These are phyloP conservation scores for Alces alces DNA, from an alignment of 2,113 vertebrate species.

Conservation along the genomic window DNA sequence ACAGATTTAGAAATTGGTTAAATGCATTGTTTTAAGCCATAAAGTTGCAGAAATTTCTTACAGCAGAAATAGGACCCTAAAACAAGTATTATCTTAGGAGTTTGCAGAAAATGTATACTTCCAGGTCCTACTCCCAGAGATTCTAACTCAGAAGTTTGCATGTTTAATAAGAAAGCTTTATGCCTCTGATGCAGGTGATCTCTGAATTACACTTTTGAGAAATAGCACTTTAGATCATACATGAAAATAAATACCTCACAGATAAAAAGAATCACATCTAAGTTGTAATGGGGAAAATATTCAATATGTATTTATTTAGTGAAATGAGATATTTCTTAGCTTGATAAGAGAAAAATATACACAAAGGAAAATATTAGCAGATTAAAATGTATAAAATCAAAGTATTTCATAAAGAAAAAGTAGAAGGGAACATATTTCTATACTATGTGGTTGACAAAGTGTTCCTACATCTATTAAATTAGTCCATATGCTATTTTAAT, in stretches of 20 bases:
- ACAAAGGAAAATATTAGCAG: neutral
- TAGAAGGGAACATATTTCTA: neutral
- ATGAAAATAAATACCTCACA: neutral
- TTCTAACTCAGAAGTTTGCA: neutral
- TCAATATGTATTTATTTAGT: neutral
- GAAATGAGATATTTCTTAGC: neutral
- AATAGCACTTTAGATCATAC: neutral
- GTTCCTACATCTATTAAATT: neutral
- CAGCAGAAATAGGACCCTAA: neutral
- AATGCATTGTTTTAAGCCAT: neutral
- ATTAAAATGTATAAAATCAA: neutral
- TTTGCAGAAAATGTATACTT: neutral
- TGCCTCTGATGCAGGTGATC: neutral
- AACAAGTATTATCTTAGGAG: neutral
- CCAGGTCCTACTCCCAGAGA: neutral
- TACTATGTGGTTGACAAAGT: neutral
- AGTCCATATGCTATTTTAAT: neutral
- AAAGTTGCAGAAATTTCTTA: neutral
- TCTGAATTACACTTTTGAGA: neutral
- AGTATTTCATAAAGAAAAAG: slow-evolving; percentile 22
- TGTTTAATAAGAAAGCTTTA: neutral
- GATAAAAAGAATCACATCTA: neutral
- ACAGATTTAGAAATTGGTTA: neutral
- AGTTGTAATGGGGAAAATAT: neutral
- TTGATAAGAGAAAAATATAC: neutral